A percentile compares a stretch with the other conserved stretches of the same genome.
These are phyloP conservation scores for Puma concolor DNA, from an alignment of 2,113 vertebrate species.

Conservation along the genomic window DNA sequence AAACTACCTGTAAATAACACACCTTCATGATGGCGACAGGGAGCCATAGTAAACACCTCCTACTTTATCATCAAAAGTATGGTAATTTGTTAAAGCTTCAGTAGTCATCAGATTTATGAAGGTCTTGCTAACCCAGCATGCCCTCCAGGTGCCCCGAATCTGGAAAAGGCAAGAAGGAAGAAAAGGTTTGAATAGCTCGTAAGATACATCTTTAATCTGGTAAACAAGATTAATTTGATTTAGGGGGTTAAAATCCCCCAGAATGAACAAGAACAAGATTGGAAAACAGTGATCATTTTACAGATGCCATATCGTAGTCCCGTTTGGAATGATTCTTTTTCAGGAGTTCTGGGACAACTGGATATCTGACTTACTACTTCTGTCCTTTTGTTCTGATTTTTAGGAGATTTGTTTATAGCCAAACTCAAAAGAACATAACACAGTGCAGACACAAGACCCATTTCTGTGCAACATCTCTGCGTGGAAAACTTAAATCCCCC, in stretches of 20 bases:
- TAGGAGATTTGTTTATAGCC: slow-evolving; percentile 68
- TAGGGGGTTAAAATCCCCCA: not conserved
- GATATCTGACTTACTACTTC: slow-evolving; percentile 44
- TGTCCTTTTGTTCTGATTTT: slow-evolving; percentile 39
- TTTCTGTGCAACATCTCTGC: slow-evolving; percentile 51
- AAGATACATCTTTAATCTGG: slow-evolving; percentile 7
- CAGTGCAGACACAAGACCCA: not conserved
- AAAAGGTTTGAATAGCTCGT: not conserved
- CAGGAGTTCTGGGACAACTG: not conserved
- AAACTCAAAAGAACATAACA: slow-evolving; percentile 37
- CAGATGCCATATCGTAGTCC: not conserved
- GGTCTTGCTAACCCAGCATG: rapidly evolving
- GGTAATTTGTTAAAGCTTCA: not conserved
- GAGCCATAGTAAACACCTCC: not conserved
- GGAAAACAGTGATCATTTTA: not conserved
- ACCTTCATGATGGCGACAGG: not conserved
- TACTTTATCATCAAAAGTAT: not conserved
- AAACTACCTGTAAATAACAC: not conserved
- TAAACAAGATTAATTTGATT: not conserved
- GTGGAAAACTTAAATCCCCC: slow-evolving; percentile 39
- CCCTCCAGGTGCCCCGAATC: not conserved
- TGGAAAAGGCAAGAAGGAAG: not conserved
- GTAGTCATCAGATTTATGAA: not conserved
- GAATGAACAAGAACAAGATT: not conserved
- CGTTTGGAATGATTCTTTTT: not conserved